phyloP scores from a whole-genome alignment of 2,888 invertebrate species.

The Disparrhopalites patrizii region DNA sequence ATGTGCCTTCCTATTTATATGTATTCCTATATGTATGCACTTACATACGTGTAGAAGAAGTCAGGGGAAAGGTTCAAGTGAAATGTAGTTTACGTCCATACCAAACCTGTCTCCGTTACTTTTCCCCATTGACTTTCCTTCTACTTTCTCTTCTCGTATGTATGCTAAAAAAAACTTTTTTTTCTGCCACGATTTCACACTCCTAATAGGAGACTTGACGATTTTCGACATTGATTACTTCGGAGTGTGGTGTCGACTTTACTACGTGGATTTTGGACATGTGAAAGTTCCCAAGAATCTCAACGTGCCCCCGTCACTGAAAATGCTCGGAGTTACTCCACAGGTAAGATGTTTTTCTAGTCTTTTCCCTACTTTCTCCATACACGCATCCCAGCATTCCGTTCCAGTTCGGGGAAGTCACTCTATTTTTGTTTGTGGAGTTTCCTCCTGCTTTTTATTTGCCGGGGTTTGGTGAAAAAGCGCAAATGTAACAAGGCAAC shows the following conservation, averaged over 20 bases:
- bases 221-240: slow-evolving; percentile 90
- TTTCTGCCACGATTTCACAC: no score
- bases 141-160: no score
- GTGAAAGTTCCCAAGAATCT: slow-evolving; percentile 67
- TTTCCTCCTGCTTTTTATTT: no score
- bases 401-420: neutral
- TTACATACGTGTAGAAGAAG: no score
- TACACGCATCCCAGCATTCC: neutral
- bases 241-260: slow-evolving; percentile 89
- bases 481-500: neutral
- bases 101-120: no score
- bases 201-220: slow-evolving; percentile 81
- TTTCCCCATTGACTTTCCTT: no score
- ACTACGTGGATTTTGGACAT: slow-evolving; percentile 89
- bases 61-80: no score
- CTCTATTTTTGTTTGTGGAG: no score
- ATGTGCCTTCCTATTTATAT: no score
- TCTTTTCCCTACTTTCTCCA: neutral
- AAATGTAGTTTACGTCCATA: no score
- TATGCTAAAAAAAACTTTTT: no score
- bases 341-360: slow-evolving; percentile 64
- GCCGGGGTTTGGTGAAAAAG: neutral
- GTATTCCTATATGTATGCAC: no score
- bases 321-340: slow-evolving; percentile 88
- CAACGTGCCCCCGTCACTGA: slow-evolving; percentile 84